Evolutionary conservation across 2,888 invertebrate genomes (phyloP).

Genomic region (Nephrotoma flavescens): DNA sequence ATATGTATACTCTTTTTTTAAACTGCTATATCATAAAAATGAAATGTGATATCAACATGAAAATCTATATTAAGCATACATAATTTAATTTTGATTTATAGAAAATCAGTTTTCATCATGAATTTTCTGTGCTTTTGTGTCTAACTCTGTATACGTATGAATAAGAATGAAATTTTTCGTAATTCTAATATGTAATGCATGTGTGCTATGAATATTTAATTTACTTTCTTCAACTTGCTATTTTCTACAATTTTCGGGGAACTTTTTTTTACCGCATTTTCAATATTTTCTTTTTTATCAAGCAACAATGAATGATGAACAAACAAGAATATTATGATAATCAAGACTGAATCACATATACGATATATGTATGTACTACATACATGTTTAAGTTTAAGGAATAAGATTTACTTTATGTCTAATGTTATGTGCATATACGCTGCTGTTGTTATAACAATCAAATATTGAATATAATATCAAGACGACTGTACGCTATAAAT

Average conservation of each 20-base stretch:
- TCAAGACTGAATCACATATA: not conserved
- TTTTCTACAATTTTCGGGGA: not conserved
- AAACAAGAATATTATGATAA: not conserved
- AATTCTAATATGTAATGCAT: not conserved
- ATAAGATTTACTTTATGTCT: not conserved
- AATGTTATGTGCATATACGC: not conserved
- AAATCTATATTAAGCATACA: not conserved
- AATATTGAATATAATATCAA: not conserved
- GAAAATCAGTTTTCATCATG: not conserved
- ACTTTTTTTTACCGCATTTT: not conserved
- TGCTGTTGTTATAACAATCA: not conserved
- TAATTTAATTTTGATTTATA: not conserved
- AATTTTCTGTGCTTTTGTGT: not conserved
- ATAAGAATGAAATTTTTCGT: not conserved
- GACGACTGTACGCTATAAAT: not conserved
- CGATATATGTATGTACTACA: not conserved
- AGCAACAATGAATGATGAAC: not conserved
- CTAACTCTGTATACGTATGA: not conserved
- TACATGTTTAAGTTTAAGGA: not conserved
- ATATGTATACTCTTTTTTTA: not conserved
- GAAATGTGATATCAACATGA: not conserved
- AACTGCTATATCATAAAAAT: not conserved
- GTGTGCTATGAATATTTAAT: not conserved
- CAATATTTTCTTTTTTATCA: not conserved
- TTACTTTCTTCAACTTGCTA: not conserved